phyloP scores from a whole-genome alignment of 2,113 vertebrate species.

The Ranitomeya variabilis region DNA sequence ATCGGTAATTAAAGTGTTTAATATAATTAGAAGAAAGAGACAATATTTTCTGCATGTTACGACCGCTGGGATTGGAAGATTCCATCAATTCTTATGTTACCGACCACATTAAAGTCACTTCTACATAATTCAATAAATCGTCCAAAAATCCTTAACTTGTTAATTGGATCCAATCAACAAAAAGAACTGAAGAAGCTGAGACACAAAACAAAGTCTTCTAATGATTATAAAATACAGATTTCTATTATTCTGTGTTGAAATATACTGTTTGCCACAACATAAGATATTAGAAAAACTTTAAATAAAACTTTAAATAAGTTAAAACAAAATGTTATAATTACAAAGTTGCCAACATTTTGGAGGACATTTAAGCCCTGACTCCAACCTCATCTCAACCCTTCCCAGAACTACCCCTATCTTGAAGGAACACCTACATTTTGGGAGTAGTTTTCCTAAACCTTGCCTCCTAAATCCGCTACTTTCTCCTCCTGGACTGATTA shows the following conservation, averaged over 20 bases:
- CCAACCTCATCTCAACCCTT: no score
- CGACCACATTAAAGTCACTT: conserved; percentile 16
- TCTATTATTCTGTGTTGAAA: background rate
- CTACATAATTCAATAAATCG: background rate
- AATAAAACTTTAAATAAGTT: no score
- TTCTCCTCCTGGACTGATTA: no score
- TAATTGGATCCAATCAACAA: background rate
- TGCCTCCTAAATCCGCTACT: no score
- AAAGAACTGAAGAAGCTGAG: background rate
- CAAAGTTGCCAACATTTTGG: no score
- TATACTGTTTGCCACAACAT: background rate
- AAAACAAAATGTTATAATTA: no score
- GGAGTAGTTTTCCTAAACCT: no score
- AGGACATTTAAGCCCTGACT: no score
- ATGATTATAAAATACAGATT: background rate
- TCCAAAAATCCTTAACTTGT: background rate
- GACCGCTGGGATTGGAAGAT: background rate
- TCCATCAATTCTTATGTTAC: background rate
- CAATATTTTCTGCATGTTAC: conserved; percentile 1
- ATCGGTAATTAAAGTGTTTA: conserved; percentile 12
- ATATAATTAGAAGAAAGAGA: conserved; percentile 16
- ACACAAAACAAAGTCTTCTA: background rate
- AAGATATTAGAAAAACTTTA: no score
- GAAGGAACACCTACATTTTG: no score
- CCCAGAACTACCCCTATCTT: no score